These are phyloP conservation scores for Macaca fascicularis DNA, from an alignment of 2,113 vertebrate genomes.

Conservation along the genomic window T2T-MFA8v1.1 NC_088380.1:187225501-187226000, in stretches of 20 bases:
- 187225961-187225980: too few relatives aligned
- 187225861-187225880: not conserved
- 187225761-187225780: not conserved
- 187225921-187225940: too few relatives aligned
- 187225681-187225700: not conserved
- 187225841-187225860: not conserved
- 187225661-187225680: not conserved
- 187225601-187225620: not conserved
- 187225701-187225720: not conserved
- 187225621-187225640: not conserved
- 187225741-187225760: not conserved
- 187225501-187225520: not conserved
- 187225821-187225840: not conserved
- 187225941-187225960: too few relatives aligned
- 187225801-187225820: not conserved
- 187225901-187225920: too few relatives aligned
- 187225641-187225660: not conserved
- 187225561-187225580: not conserved
- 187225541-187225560: not conserved
- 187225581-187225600: not conserved
- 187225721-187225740: not conserved
- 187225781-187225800: not conserved
- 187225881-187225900: too few relatives aligned
- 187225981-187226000: too few relatives aligned
- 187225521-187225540: not conserved